Conservation (phyloP, 2,888 invertebrate genomes). For the Hesperia comma region DNA sequence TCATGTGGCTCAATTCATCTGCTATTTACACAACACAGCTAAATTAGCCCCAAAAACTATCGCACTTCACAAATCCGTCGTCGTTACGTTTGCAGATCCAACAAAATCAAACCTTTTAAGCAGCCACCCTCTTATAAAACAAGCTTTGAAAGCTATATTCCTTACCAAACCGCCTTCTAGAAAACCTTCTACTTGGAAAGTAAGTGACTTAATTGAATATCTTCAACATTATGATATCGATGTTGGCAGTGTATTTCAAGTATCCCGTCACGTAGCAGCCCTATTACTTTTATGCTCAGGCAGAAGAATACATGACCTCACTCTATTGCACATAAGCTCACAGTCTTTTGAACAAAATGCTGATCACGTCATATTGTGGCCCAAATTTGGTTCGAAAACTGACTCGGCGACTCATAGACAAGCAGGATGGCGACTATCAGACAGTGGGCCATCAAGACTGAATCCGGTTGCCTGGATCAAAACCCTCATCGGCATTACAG, state of each 20-base stretch:
- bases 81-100: neutral
- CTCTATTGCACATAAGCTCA: neutral
- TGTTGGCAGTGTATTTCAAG: neutral
- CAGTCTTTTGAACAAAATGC: neutral
- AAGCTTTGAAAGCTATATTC: neutral
- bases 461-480: no score
- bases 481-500: no score
- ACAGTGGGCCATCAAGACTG: no score
- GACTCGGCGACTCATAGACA: no score
- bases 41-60: neutral
- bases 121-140: neutral
- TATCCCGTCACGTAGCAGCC: neutral
- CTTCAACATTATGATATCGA: neutral
- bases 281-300: neutral
- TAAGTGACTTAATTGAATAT: neutral
- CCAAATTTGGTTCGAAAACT: neutral
- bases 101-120: neutral
- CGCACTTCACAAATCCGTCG: slow-evolving; percentile 2
- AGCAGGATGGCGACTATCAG: neutral
- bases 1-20: neutral
- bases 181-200: neutral
- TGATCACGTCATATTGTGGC: neutral
- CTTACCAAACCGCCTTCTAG: neutral
- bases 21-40: neutral
- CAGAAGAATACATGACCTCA: neutral